A percentile compares a stretch with the other conserved stretches of the same genome.
These are phyloP conservation scores for Poecile atricapillus DNA, from an alignment of 2,113 vertebrate species.

Conservation along the genomic window DNA sequence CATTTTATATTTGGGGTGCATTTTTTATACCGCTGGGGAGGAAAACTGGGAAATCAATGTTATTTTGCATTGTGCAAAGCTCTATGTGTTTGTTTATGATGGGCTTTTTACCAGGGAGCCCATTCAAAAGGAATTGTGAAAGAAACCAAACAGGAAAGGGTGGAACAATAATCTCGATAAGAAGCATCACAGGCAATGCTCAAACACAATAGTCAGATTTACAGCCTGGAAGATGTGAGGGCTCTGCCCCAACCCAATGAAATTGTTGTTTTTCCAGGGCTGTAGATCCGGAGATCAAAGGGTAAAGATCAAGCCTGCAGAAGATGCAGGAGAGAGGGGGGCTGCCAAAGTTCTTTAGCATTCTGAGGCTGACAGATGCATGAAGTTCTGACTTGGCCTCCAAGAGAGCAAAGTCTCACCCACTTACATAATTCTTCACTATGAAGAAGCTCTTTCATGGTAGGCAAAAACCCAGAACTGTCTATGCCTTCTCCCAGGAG, in stretches of 20 bases:
- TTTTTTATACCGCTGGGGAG: neutral
- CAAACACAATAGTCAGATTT: constrained; percentile 62
- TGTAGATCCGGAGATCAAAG: constrained; percentile 52
- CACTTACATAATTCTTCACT: neutral
- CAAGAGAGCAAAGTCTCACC: neutral
- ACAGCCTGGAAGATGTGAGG: constrained; percentile 44
- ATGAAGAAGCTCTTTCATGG: neutral
- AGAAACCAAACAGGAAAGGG: constrained; percentile 67
- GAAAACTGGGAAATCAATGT: constrained; percentile 50
- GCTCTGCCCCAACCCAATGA: neutral
- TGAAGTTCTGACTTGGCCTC: neutral
- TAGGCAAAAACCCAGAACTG: neutral
- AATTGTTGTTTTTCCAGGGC: constrained; percentile 41
- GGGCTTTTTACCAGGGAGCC: constrained; percentile 22
- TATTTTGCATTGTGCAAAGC: constrained; percentile 41
- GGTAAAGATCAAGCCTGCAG: constrained; percentile 28
- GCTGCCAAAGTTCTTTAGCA: neutral
- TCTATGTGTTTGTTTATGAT: constrained; percentile 51
- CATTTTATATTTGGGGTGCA: constrained; percentile 17
- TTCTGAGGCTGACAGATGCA: neutral
- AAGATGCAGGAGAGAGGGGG: neutral
- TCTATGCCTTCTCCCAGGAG: neutral
- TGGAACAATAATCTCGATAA: constrained; percentile 60
- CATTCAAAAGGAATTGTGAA: constrained; percentile 62
- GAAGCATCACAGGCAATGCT: constrained; percentile 49